phyloP scores from a whole-genome alignment of 2,113 vertebrate genomes.

The Dolichallabes microphthalmus region DNA sequence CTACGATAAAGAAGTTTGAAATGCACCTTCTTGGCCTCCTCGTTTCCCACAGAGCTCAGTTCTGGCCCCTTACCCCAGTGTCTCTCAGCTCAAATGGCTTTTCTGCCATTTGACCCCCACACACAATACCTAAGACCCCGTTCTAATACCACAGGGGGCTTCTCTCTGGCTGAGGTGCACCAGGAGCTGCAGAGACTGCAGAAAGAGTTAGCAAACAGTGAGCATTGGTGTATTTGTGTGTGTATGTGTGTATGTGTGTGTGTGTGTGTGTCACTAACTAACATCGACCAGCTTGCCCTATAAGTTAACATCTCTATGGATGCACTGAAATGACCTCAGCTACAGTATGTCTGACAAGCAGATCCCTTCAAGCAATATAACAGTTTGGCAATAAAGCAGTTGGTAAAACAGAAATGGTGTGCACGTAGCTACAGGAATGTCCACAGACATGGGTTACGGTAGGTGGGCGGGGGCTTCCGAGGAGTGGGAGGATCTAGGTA shows the following conservation, averaged over 20 bases:
- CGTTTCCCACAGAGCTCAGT: slow-evolving; percentile 65
- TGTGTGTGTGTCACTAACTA: slow-evolving; percentile 28
- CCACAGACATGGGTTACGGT: too few species aligned
- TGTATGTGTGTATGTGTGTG: slow-evolving; percentile 45
- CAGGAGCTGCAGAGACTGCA: slow-evolving; percentile 91
- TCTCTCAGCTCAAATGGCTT: slow-evolving; percentile 55
- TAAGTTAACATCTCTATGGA: background rate
- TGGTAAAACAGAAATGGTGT: background rate
- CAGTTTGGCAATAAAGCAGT: background rate
- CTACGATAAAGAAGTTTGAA: background rate
- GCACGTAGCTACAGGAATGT: background rate
- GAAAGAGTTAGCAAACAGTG: slow-evolving; percentile 83
- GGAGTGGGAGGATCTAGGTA: too few species aligned
- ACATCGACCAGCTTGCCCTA: background rate
- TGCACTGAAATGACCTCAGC: background rate
- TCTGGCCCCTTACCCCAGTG: slow-evolving; percentile 55
- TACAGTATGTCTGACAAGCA: background rate
- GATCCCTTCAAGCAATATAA: background rate
- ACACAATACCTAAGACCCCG: slow-evolving; percentile 57
- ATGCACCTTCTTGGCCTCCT: background rate
- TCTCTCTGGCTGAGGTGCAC: slow-evolving; percentile 85
- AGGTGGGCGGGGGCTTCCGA: too few species aligned
- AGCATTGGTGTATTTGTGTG: slow-evolving; percentile 58
- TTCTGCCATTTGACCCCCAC: slow-evolving; percentile 60
- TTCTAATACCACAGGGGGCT: slow-evolving; percentile 65